Conservation (phyloP, 2,888 invertebrate genomes). For the Brachyopa scutellaris region DNA sequence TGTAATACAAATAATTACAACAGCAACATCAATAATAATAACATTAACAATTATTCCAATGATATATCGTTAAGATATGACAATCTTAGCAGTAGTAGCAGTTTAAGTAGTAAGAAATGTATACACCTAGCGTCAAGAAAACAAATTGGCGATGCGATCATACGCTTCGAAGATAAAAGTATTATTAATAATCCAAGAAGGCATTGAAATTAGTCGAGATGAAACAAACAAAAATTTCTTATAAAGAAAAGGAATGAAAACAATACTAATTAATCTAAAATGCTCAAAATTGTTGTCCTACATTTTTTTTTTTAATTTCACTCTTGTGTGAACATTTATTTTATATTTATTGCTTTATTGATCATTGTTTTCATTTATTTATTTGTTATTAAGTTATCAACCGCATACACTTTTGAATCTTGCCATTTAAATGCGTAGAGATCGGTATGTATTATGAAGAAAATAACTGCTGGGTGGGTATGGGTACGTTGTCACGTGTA, state of each 20-base stretch:
- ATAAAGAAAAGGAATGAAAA: not conserved
- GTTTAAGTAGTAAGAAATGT: constrained; percentile 78
- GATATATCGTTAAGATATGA: constrained; percentile 73
- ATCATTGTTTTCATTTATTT: too few relatives aligned
- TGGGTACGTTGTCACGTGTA: too few relatives aligned
- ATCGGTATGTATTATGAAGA: too few relatives aligned
- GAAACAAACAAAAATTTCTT: not conserved
- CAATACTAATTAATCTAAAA: constrained; percentile 31
- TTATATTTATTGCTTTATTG: too few relatives aligned
- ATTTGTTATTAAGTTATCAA: too few relatives aligned
- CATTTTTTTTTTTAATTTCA: constrained; percentile 14
- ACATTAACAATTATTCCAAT: constrained; percentile 67
- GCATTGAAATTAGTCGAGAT: constrained; percentile 29
- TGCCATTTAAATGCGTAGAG: too few relatives aligned
- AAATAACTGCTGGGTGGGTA: too few relatives aligned
- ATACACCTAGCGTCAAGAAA: constrained; percentile 83
- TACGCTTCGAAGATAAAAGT: constrained; percentile 81
- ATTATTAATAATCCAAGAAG: constrained; percentile 75
- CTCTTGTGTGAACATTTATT: constrained; percentile 66
- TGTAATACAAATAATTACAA: constrained; percentile 36
- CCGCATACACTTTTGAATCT: too few relatives aligned
- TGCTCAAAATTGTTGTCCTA: constrained; percentile 68
- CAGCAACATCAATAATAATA: constrained; percentile 34
- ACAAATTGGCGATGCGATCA: constrained; percentile 81
- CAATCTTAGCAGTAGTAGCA: constrained; percentile 55